phyloP scores from a whole-genome alignment of 2,888 invertebrate species.

The Xylocampa areola region DNA sequence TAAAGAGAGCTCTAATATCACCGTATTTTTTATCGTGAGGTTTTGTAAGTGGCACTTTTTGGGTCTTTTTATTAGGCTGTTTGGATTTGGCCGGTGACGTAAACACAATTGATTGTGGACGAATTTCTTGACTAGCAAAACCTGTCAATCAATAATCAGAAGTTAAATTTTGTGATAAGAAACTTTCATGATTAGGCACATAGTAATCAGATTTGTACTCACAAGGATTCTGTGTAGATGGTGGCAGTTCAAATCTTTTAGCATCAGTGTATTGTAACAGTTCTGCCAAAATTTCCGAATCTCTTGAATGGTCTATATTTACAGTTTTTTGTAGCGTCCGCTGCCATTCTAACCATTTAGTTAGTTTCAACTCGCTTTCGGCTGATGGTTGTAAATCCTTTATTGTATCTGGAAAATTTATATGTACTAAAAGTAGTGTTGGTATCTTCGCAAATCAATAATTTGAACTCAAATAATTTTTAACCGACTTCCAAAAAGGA shows the following conservation, averaged over 20 bases:
- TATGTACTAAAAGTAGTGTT: too few species aligned
- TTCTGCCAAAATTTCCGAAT: slow-evolving; percentile 80
- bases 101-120: slow-evolving; percentile 55
- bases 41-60: slow-evolving; percentile 65
- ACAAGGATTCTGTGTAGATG: slow-evolving; percentile 80
- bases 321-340: slow-evolving; percentile 82
- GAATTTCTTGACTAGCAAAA: slow-evolving; percentile 66
- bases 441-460: too few species aligned
- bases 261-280: slow-evolving; percentile 86
- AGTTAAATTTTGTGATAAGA: neutral
- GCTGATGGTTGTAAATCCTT: slow-evolving; percentile 42
- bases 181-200: too few species aligned
- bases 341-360: slow-evolving; percentile 85
- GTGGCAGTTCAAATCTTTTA: slow-evolving; percentile 83
- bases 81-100: slow-evolving; percentile 67
- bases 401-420: slow-evolving; percentile 58
- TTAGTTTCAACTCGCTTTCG: slow-evolving; percentile 64
- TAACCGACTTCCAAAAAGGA: too few species aligned
- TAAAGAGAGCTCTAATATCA: slow-evolving; percentile 90
- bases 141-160: slow-evolving; percentile 61
- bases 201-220: slow-evolving; percentile 53
- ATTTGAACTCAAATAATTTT: too few species aligned
- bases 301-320: slow-evolving; percentile 82
- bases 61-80: slow-evolving; percentile 71
- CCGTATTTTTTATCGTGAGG: slow-evolving; percentile 82